phyloP scores from a whole-genome alignment of 2,888 invertebrate genomes.

The Aleiodes leptofemur region DNA sequence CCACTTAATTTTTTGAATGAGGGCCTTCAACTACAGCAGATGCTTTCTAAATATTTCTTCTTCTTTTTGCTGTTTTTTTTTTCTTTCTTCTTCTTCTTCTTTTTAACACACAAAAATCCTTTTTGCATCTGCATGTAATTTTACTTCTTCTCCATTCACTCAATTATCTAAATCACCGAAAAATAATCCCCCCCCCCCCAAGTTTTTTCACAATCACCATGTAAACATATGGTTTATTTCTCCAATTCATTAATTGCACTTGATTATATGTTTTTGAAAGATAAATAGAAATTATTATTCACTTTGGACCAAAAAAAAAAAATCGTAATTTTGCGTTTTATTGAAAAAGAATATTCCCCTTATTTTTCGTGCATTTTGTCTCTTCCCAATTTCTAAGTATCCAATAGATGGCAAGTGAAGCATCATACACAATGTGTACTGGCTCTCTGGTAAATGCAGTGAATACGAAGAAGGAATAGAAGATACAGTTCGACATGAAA shows the following conservation, averaged over 20 bases:
- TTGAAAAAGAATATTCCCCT: not conserved
- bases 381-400: not conserved
- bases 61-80: not conserved
- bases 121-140: not conserved
- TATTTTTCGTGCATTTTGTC: not conserved
- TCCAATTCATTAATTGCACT: not conserved
- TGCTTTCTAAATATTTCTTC: not conserved
- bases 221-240: not conserved
- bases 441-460: not conserved
- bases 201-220: not conserved
- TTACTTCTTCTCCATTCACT: not conserved
- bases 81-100: not conserved
- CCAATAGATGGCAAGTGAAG: conserved; percentile 7
- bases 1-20: conserved; percentile 15
- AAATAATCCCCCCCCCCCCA: not conserved
- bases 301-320: no score
- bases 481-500: not conserved
- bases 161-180: conserved; percentile 6
- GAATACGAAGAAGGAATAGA: not conserved
- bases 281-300: not conserved
- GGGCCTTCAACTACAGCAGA: conserved; percentile 19
- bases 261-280: not conserved
- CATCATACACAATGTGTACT: not conserved
- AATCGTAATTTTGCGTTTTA: not conserved
- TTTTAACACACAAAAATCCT: not conserved